Conservation (phyloP, 2,888 invertebrate species). For the Neoascia interrupta region DNA sequence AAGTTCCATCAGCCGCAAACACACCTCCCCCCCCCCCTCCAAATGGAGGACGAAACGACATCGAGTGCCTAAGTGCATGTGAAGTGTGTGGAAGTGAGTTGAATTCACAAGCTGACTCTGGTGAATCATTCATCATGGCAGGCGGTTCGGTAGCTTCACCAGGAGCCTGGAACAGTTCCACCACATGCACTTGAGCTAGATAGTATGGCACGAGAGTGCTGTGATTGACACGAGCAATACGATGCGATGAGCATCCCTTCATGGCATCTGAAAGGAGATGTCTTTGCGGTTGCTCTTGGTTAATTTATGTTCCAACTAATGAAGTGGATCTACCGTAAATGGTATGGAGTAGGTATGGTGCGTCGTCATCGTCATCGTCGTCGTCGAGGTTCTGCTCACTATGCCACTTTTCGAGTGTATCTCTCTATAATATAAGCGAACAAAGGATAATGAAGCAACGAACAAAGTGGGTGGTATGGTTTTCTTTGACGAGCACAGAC, state of each 20-base stretch:
- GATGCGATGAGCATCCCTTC: slow-evolving; percentile 2
- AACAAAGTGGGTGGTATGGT: slow-evolving; percentile 15
- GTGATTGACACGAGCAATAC: slow-evolving; percentile 38
- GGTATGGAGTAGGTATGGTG: not conserved
- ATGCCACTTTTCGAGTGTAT: too few species aligned
- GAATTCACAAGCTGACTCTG: slow-evolving; percentile 25
- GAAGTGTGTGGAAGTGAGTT: slow-evolving; percentile 21
- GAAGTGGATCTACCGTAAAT: slow-evolving; percentile 52
- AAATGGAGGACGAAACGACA: slow-evolving; percentile 30
- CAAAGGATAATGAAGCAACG: slow-evolving; percentile 30
- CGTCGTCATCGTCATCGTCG: too few species aligned
- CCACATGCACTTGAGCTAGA: slow-evolving; percentile 44
- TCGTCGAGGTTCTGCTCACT: too few species aligned
- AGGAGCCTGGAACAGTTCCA: too few species aligned
- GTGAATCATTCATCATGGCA: slow-evolving; percentile 37
- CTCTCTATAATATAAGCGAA: too few species aligned
- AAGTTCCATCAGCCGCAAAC: not conserved
- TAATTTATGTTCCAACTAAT: slow-evolving; percentile 62
- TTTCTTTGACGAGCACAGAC: slow-evolving; percentile 1
- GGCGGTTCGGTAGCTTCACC: not conserved
- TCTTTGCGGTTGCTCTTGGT: slow-evolving; percentile 30
- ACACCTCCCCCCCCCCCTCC: not conserved
- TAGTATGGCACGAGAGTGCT: slow-evolving; percentile 5
- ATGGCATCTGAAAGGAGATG: slow-evolving; percentile 28
- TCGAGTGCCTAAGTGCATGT: slow-evolving; percentile 31